These are phyloP conservation scores for Archips xylosteana DNA, from an alignment of 2,888 invertebrate species.

Conservation along the genomic window DNA sequence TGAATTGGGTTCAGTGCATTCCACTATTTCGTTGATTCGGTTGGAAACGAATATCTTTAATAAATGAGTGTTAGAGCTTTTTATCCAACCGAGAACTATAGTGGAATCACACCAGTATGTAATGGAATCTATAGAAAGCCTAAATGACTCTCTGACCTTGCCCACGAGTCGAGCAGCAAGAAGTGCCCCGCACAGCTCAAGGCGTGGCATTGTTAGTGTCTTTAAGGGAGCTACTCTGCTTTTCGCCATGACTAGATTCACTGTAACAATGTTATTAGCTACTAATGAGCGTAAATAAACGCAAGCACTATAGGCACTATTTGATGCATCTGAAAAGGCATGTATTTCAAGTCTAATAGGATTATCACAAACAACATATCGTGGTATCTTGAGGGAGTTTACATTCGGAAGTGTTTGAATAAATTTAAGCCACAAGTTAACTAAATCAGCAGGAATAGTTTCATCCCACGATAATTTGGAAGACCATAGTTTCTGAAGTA, in stretches of 20 bases:
- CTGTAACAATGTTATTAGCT: background rate
- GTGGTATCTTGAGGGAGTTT: background rate
- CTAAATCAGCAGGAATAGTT: background rate
- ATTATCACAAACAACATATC: background rate
- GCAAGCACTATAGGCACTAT: background rate
- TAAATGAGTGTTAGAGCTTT: background rate
- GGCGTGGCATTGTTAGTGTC: slow-evolving; percentile 3
- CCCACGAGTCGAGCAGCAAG: background rate
- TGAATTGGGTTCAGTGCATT: background rate
- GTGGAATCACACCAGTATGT: background rate
- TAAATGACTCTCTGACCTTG: background rate
- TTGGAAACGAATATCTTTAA: too few species aligned
- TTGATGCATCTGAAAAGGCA: slow-evolving; percentile 9
- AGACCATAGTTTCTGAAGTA: slow-evolving; percentile 30
- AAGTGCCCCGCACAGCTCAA: slow-evolving; percentile 19
- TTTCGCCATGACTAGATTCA: slow-evolving; percentile 1
- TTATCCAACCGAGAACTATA: background rate
- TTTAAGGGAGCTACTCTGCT: slow-evolving; percentile 4
- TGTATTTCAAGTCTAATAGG: slow-evolving; percentile 2
- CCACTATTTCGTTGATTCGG: background rate
- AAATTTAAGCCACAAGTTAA: slow-evolving; percentile 1
- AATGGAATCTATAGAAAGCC: background rate
- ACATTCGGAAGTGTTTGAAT: background rate
- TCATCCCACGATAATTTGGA: slow-evolving; percentile 23
- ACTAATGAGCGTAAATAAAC: background rate